Evolutionary conservation across 2,888 invertebrate genomes (phyloP).

Genomic region (Hirtodrosophila confusa): DNA sequence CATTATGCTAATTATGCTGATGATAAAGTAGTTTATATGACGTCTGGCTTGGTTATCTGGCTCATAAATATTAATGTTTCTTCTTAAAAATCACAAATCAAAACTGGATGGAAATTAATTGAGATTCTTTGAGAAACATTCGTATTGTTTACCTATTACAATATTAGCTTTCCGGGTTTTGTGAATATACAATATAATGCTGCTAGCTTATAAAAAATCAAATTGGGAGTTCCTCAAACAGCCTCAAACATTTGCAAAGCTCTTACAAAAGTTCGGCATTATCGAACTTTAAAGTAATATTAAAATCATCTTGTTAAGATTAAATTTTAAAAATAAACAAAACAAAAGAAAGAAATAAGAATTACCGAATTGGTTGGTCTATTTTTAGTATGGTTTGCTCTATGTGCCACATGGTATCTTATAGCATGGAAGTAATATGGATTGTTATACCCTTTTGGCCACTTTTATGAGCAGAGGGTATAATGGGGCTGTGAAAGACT

Average conservation of each 20-base stretch:
- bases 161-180: conserved; percentile 61
- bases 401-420: no score
- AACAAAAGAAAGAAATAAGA: not conserved
- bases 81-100: conserved; percentile 49
- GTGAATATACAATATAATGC: conserved; percentile 4
- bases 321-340: conserved; percentile 18
- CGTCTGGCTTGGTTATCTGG: conserved; percentile 7
- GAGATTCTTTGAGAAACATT: conserved; percentile 30
- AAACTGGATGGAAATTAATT: conserved; percentile 54
- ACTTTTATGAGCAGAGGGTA: not conserved
- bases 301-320: conserved; percentile 24
- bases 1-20: conserved; percentile 16
- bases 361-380: no score
- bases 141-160: conserved; percentile 20
- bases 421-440: not conserved
- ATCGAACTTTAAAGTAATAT: conserved; percentile 35
- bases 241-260: conserved; percentile 47
- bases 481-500: not conserved
- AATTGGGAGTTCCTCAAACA: conserved; percentile 11
- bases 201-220: conserved; percentile 1
- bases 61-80: conserved; percentile 64
- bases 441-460: not conserved
- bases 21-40: conserved; percentile 17
- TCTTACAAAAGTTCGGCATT: conserved; percentile 43
- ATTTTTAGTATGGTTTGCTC: no score